A percentile compares a stretch with the other conserved stretches of the same genome.
Conservation (phyloP, 37 sponge, comb jelly and placozoan genomes). For the Halisarca cf. caerulea region DNA sequence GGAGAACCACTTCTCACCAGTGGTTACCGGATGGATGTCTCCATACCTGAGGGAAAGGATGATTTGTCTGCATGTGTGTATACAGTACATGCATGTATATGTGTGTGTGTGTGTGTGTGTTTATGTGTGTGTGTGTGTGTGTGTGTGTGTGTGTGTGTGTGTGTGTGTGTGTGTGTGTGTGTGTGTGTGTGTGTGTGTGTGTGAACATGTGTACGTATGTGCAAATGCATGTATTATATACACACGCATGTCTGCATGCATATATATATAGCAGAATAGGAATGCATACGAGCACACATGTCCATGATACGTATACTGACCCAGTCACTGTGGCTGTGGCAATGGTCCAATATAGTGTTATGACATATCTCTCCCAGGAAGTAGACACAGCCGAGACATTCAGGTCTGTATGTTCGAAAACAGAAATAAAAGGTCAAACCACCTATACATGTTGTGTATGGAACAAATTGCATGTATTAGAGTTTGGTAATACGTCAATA, state of each 20-base stretch:
- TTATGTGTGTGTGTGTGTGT: no score
- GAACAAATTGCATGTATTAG: no score
- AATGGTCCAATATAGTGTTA: constrained; percentile 68
- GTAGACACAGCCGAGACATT: constrained; percentile 1
- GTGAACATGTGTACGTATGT: not conserved
- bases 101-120: not conserved
- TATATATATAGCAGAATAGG: not conserved
- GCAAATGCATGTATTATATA: not conserved
- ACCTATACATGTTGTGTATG: no score
- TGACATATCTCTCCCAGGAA: constrained; percentile 42
- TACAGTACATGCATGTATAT: not conserved
- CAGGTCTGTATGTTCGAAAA: constrained; percentile 24
- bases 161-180: no score
- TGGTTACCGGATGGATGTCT: constrained; percentile 57
- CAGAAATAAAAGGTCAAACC: no score
- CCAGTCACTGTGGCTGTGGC: constrained; percentile 65
- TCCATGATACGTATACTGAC: constrained; percentile 26
- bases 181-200: no score
- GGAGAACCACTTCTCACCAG: constrained; percentile 69
- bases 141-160: no score
- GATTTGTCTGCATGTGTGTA: not conserved
- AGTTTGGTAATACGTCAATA: no score
- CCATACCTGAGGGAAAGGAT: constrained; percentile 57
- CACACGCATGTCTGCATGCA: not conserved
- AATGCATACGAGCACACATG: no score